phyloP scores from a whole-genome alignment of 2,888 invertebrate species.

The Eurytoma adleriae region DNA sequence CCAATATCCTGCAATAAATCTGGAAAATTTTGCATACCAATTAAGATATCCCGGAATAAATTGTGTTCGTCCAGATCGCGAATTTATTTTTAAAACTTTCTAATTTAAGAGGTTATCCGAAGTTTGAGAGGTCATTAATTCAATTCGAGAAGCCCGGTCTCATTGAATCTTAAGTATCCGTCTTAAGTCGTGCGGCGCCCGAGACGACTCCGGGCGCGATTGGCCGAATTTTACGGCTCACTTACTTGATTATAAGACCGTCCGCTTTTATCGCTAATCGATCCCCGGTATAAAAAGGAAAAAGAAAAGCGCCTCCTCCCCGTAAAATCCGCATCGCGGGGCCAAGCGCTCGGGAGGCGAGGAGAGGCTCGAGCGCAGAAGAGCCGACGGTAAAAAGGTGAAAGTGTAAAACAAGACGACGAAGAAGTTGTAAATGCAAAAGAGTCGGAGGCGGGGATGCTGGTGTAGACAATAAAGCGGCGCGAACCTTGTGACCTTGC shows the following conservation, averaged over 20 bases:
- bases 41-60: too few relatives aligned
- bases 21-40: too few relatives aligned
- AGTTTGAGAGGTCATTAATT: constrained; percentile 20
- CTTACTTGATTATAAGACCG: constrained; percentile 45
- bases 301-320: background rate
- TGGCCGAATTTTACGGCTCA: constrained; percentile 45
- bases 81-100: constrained; percentile 20
- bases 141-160: constrained; percentile 22
- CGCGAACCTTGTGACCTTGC: background rate
- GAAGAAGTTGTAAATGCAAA: constrained; percentile 41
- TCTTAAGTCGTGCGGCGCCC: background rate
- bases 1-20: too few relatives aligned
- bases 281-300: background rate
- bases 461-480: background rate
- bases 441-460: background rate
- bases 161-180: constrained; percentile 10
- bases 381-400: constrained; percentile 12
- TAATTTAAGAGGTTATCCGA: constrained; percentile 20
- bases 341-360: background rate
- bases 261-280: constrained; percentile 49
- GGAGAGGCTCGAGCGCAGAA: background rate
- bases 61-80: too few relatives aligned
- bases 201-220: background rate
- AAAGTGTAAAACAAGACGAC: constrained; percentile 17
- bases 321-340: constrained; percentile 28